These are phyloP conservation scores for Sminthurides bifidus DNA, from an alignment of 1,140 invertebrate genomes.

Conservation along the genomic window DNA sequence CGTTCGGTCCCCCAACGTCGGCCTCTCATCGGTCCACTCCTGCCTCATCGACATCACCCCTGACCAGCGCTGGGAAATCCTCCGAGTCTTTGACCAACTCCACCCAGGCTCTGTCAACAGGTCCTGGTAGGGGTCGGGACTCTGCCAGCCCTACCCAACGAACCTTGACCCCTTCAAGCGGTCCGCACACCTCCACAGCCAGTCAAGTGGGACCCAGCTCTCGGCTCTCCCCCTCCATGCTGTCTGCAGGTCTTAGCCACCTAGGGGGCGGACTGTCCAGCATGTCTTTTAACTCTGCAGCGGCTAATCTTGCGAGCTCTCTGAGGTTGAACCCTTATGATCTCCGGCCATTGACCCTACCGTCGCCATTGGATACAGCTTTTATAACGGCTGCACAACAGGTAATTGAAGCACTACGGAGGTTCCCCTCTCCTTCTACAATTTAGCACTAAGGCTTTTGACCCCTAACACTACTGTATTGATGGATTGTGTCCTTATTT, in stretches of 20 bases:
- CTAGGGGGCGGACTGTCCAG: too few species aligned
- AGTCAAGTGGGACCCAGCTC: too few species aligned
- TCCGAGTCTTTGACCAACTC: background rate
- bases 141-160: too few species aligned
- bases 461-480: conserved; percentile 3
- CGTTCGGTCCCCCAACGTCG: conserved; percentile 20
- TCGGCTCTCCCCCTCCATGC: too few species aligned
- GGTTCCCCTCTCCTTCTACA: background rate
- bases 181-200: too few species aligned
- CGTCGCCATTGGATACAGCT: conserved; percentile 34
- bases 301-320: conserved; percentile 38
- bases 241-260: too few species aligned
- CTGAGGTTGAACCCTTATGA: conserved; percentile 32
- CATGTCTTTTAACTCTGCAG: too few species aligned
- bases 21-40: conserved; percentile 1
- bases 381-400: conserved; percentile 68
- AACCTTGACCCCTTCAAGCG: too few species aligned
- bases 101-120: too few species aligned
- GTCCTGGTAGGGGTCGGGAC: too few species aligned
- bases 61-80: conserved; percentile 5
- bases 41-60: conserved; percentile 21
- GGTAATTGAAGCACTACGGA: conserved; percentile 38
- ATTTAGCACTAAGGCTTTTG: conserved; percentile 1
- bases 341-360: conserved; percentile 30
- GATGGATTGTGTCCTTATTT: background rate